Evolutionary conservation across 64 coral and sea anemone genomes (phyloP).

Genomic region (Stylophora pistillata): DNA sequence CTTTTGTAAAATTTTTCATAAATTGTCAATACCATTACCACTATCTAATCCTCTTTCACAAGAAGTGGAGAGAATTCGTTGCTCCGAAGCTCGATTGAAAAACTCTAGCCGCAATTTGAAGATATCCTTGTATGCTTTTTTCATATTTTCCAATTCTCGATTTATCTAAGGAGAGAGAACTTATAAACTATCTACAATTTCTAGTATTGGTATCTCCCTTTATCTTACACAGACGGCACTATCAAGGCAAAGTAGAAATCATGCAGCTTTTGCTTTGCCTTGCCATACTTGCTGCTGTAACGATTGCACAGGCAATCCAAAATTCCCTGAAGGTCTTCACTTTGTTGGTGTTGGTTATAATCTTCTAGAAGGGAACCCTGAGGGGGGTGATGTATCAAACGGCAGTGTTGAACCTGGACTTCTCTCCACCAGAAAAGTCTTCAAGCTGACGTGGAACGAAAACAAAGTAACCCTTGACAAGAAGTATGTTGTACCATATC

Average conservation of each 20-base stretch:
- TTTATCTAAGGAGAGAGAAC: no score
- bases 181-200: no score
- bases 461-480: not conserved
- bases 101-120: no score
- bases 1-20: no score
- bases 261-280: not conserved
- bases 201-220: not conserved
- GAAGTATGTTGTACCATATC: constrained; percentile 8
- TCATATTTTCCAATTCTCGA: no score
- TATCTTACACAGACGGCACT: not conserved
- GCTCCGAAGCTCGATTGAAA: no score
- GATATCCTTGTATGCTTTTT: no score
- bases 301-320: not conserved
- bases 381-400: constrained; percentile 32
- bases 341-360: constrained; percentile 61
- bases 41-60: no score
- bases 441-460: not conserved
- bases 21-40: no score
- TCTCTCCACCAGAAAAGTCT: not conserved
- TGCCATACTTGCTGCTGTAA: not conserved
- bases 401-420: not conserved
- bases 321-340: constrained; percentile 44
- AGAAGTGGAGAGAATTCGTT: no score
- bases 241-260: not conserved
- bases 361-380: constrained; percentile 44